phyloP scores from a whole-genome alignment of 2,113 vertebrate genomes.

The Eulacestoma nigropectus region DNA sequence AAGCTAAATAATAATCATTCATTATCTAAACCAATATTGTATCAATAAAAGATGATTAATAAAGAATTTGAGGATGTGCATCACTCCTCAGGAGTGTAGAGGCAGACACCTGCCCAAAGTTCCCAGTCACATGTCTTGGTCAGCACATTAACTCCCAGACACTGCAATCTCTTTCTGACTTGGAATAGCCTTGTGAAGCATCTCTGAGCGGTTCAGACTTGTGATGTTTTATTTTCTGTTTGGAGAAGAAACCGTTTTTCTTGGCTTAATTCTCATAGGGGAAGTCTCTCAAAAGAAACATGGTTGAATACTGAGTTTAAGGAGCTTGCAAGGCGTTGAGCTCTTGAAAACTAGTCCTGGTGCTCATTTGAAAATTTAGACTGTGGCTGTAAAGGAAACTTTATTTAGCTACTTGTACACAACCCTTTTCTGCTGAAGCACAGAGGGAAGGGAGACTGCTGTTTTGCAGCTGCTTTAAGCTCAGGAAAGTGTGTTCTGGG shows the following conservation, averaged over 20 bases:
- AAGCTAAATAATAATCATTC: not conserved
- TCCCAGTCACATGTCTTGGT: not conserved
- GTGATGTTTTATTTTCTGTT: not conserved
- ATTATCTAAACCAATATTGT: slow-evolving; percentile 1
- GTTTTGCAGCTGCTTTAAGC: not conserved
- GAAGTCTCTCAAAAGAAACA: not conserved
- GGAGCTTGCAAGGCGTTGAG: not conserved
- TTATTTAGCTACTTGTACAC: not conserved
- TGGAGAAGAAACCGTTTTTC: not conserved
- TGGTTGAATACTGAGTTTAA: not conserved
- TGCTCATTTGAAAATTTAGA: not conserved
- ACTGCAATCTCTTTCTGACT: not conserved
- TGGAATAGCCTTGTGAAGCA: not conserved
- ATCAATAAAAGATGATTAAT: not conserved
- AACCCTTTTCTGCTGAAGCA: not conserved
- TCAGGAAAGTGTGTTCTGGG: not conserved
- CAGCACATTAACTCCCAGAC: not conserved
- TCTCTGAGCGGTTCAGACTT: not conserved
- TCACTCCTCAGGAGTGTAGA: not conserved
- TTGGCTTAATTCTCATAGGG: not conserved
- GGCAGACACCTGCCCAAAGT: not conserved
- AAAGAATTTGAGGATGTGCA: not conserved
- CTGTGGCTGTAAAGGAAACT: not conserved
- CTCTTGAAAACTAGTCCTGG: not conserved
- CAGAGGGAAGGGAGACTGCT: not conserved